Conservation (phyloP, 1,140 invertebrate genomes). For the Ostrea denselamellosa region DNA sequence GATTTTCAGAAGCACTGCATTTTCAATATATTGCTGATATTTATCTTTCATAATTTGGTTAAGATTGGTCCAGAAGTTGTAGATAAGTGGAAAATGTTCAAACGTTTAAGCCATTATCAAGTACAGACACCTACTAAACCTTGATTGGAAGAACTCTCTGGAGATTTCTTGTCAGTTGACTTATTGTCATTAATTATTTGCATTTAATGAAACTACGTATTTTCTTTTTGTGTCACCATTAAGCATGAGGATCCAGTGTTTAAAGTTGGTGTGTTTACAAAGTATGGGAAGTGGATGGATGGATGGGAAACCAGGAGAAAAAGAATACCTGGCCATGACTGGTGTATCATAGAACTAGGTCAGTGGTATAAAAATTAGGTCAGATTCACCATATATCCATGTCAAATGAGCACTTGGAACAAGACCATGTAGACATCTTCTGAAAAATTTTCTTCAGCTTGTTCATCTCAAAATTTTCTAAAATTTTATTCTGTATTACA, state of each 20-base stretch:
- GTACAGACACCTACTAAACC: no score
- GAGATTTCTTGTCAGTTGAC: not conserved
- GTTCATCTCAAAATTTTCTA: no score
- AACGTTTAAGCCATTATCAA: no score
- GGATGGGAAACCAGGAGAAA: slow-evolving; percentile 86
- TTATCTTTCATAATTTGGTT: no score
- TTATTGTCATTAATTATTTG: not conserved
- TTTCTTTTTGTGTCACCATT: not conserved
- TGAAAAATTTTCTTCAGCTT: no score
- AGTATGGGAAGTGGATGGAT: slow-evolving; percentile 87
- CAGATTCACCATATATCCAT: not conserved
- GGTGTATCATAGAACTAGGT: slow-evolving; percentile 83
- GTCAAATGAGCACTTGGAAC: not conserved
- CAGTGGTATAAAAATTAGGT: slow-evolving; percentile 23
- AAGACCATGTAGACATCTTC: no score
- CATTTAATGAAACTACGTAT: not conserved
- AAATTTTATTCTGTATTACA: no score
- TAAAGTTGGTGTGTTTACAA: slow-evolving; percentile 83
- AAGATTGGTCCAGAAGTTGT: no score
- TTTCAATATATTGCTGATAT: no score
- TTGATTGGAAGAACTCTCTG: no score
- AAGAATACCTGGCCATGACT: slow-evolving; percentile 83
- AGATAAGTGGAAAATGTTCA: no score
- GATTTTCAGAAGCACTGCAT: no score
- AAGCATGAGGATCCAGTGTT: slow-evolving; percentile 81